Conservation (phyloP, 1,140 invertebrate species). For the Neuroterus valhalla region DNA sequence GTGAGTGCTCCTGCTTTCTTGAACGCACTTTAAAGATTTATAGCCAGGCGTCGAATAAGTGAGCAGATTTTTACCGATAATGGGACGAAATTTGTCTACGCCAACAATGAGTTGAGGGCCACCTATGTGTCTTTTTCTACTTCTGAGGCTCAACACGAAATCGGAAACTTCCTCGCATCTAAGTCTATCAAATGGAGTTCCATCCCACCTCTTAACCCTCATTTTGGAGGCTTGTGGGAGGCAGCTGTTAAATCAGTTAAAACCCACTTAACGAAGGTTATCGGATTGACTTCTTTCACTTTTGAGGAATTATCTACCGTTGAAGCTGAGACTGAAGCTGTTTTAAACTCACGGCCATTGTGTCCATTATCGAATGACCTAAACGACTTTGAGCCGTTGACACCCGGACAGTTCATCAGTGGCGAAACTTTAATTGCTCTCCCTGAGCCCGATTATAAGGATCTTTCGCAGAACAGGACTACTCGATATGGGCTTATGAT, state of each 20-base stretch:
- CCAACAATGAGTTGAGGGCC: not conserved
- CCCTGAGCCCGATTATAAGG: no score
- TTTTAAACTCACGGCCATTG: not conserved
- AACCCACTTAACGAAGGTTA: not conserved
- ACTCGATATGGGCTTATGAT: no score
- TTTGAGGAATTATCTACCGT: conserved; percentile 1
- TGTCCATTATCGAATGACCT: not conserved
- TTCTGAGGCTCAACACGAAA: not conserved
- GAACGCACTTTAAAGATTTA: not conserved
- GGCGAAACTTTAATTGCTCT: not conserved
- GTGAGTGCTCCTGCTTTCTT: no score
- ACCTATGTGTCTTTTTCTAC: not conserved
- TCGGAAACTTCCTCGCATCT: not conserved
- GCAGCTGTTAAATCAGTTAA: not conserved
- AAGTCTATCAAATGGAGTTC: no score
- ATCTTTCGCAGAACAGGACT: no score
- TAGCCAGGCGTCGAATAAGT: not conserved
- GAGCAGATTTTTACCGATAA: no score
- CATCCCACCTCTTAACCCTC: no score
- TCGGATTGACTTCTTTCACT: not conserved
- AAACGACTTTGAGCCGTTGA: not conserved
- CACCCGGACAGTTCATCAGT: not conserved
- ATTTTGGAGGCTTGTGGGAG: not conserved
- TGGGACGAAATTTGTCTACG: not conserved
- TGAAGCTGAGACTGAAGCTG: not conserved